Evolutionary conservation across 2,797 vertebrate species (phyloP), one percentile per base, ranked within the genome.

Genomic region (Clamator glandarius): DNA sequence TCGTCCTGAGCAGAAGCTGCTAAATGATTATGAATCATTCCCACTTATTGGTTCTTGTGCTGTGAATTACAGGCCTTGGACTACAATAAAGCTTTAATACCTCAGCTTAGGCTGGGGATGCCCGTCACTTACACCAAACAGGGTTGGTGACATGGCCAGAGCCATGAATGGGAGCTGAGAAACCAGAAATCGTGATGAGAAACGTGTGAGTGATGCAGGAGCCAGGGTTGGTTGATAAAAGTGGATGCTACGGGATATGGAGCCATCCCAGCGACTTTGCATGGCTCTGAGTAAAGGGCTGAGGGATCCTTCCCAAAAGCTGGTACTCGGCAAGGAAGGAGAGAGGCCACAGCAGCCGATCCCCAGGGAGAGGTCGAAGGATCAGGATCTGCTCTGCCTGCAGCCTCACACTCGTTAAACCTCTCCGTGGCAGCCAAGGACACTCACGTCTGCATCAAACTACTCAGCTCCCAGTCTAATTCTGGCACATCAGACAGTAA

Each of bases 401-500:
- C 92, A 42, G 58, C 81, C 68, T 58, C 12, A 2, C 12, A 11
- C 66, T 44, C 36, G 58, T 75, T 35, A 61, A 87, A 77, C 77
- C 73, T 36, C 90, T 79, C 36, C 0, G 88, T 57, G 61, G 78
- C 91, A 94, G 51, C 79, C 95, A 52, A 93, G 95, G 93, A 93
- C 91, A 19, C 91, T 97, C 54, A 28, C 11, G 85, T 80, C 96
- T 89, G 95, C 91, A 90, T 82, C 95, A 82, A 85, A 29, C 81
- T 29, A n/a, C 96, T 96, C 86, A 11, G 61, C 75, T 46, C 83
- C 42, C 88, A 23, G 94, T 90, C 97, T 97, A 97, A 98, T 97
- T 98, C 97, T 87, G 96, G 97, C 94, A 14, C 97, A 96, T 96
- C 97, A 97, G 97, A 94, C 97, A 39, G 97, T 97, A 97, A 98